phyloP scores from a whole-genome alignment of 2,888 invertebrate species.

The Tachina fera region DNA sequence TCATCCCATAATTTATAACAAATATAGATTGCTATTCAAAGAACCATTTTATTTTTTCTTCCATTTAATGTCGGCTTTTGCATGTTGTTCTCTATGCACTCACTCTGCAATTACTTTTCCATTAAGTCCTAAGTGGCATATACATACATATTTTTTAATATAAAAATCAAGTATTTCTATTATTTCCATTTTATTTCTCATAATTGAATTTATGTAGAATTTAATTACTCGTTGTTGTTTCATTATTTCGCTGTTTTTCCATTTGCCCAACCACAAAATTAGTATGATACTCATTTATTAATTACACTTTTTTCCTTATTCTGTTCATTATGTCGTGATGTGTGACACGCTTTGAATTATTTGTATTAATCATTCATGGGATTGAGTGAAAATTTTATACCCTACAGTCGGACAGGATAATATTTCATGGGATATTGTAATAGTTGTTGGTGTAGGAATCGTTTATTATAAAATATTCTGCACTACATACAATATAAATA shows the following conservation, averaged over 20 bases:
- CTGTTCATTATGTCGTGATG: constrained; percentile 34
- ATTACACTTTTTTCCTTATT: constrained; percentile 8
- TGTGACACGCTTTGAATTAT: constrained; percentile 10
- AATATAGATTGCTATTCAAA: neutral
- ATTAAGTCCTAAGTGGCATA: constrained; percentile 8
- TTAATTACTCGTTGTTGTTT: constrained; percentile 25
- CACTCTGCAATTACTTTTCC: constrained; percentile 29
- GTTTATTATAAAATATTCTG: too few relatives aligned
- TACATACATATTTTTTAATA: neutral
- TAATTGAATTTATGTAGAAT: constrained; percentile 46
- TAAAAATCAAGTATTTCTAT: constrained; percentile 28
- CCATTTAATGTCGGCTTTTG: neutral
- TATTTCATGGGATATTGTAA: neutral
- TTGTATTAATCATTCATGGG: constrained; percentile 17
- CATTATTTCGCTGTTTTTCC: constrained; percentile 2
- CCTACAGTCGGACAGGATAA: neutral
- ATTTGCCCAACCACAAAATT: constrained; percentile 39
- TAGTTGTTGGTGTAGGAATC: neutral
- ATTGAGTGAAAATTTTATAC: neutral
- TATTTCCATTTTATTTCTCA: constrained; percentile 18
- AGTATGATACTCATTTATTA: constrained; percentile 46
- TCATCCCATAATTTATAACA: neutral
- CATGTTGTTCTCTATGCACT: neutral
- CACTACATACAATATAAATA: too few relatives aligned
- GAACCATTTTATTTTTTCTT: neutral